Percentiles rank a stretch among this genome's conserved stretches.
These are phyloP conservation scores for Pelodytes ibericus DNA, from an alignment of 2,797 vertebrate genomes.

Conservation along the genomic window DNA sequence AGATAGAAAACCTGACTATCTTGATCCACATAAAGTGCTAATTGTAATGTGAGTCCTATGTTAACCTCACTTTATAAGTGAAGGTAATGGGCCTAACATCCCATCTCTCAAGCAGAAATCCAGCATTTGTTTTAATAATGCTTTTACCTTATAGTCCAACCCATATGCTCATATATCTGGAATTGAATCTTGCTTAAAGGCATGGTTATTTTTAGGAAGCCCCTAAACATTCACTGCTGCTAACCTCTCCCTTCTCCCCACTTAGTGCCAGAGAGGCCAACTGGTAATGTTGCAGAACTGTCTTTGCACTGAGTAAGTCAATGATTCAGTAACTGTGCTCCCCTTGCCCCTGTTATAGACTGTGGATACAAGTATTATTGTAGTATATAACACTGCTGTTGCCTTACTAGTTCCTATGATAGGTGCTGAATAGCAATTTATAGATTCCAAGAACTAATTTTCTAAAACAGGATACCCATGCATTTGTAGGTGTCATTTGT, in stretches of 20 bases:
- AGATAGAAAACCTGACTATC: too few relatives aligned
- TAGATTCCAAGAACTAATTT: conserved; percentile 75
- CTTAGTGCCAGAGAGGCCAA: conserved; percentile 15
- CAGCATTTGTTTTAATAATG: background rate
- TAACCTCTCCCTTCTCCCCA: background rate
- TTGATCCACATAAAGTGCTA: too few relatives aligned
- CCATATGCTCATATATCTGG: too few relatives aligned
- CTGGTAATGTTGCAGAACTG: background rate
- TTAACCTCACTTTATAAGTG: background rate
- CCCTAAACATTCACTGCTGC: conserved; percentile 21
- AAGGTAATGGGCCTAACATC: background rate
- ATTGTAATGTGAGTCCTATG: background rate
- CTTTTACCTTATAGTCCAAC: too few relatives aligned
- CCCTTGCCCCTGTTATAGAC: conserved; percentile 69
- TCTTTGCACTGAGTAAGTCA: conserved; percentile 57
- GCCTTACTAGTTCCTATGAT: conserved; percentile 84
- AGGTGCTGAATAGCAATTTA: conserved; percentile 82
- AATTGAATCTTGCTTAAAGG: too few relatives aligned
- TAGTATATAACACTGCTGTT: conserved; percentile 81
- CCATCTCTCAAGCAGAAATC: background rate
- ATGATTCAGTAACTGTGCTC: conserved; percentile 72
- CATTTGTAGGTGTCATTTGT: conserved; percentile 77
- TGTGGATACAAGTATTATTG: conserved; percentile 72
- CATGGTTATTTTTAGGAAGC: background rate
- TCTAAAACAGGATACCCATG: conserved; percentile 76